Evolutionary conservation across 2,888 invertebrate species (phyloP).

Genomic region (Clistopyga incitator): DNA sequence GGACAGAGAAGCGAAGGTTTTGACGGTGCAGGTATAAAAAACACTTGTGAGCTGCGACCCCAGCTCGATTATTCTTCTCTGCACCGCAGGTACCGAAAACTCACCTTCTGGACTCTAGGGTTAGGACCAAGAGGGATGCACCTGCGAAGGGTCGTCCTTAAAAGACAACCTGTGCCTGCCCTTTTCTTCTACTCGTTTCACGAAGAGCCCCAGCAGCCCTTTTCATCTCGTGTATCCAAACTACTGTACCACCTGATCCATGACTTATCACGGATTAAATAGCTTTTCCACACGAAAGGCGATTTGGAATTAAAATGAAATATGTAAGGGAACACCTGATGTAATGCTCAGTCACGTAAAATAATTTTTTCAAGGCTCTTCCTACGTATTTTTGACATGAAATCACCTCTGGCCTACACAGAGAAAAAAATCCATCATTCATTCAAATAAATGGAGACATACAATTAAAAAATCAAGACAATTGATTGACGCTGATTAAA

Average conservation of each 20-base stretch:
- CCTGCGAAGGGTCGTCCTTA: constrained; percentile 63
- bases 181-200: constrained; percentile 29
- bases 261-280: constrained; percentile 61
- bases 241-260: constrained; percentile 62
- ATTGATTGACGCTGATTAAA: no score
- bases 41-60: constrained; percentile 34
- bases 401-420: background rate
- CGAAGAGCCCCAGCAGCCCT: constrained; percentile 27
- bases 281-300: constrained; percentile 11
- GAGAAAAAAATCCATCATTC: no score
- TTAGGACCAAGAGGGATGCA: constrained; percentile 43
- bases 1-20: constrained; percentile 41
- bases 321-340: constrained; percentile 50
- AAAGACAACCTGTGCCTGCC: constrained; percentile 45
- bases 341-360: constrained; percentile 15
- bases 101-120: constrained; percentile 26
- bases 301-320: constrained; percentile 10
- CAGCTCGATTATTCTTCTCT: constrained; percentile 47
- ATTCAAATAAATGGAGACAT: no score
- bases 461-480: no score
- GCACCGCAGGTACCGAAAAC: constrained; percentile 53
- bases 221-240: constrained; percentile 43
- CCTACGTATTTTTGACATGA: background rate
- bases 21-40: constrained; percentile 54
- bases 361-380: constrained; percentile 17